Evolutionary conservation across 1,140 invertebrate species (phyloP).

Genomic region (Dreissena polymorpha): DNA sequence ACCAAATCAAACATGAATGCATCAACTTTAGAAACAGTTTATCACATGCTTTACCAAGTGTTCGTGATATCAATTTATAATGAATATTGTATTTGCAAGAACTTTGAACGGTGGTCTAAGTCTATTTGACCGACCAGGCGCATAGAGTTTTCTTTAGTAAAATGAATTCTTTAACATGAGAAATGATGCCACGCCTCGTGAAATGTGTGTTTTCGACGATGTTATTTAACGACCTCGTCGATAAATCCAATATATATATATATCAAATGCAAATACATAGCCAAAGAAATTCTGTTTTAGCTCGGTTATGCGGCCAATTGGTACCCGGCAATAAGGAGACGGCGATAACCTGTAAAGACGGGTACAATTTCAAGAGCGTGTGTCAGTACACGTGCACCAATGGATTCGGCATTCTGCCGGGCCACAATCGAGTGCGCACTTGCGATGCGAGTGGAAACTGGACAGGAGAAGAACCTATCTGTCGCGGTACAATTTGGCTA

Average conservation of each 20-base stretch:
- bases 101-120: too few species aligned
- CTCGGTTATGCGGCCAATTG: neutral
- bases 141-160: too few species aligned
- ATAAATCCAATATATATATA: neutral
- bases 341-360: constrained; percentile 18
- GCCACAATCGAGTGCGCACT: constrained; percentile 14
- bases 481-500: constrained; percentile 1
- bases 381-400: constrained; percentile 23
- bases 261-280: neutral
- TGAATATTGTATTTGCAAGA: too few species aligned
- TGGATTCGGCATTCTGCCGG: constrained; percentile 30
- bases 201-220: neutral
- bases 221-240: neutral
- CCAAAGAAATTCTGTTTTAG: constrained; percentile 10
- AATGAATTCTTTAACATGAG: neutral
- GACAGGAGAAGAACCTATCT: constrained; percentile 8
- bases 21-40: too few species aligned
- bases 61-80: too few species aligned
- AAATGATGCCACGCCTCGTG: neutral
- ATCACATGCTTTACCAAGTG: too few species aligned
- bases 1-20: too few species aligned
- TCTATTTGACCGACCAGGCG: too few species aligned
- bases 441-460: constrained; percentile 17
- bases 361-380: constrained; percentile 11
- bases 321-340: neutral